A percentile compares a stretch with the other conserved stretches of the same genome.
These are phyloP conservation scores for Agrypnia vestita DNA, from an alignment of 1,140 invertebrate species.

Conservation along the genomic window DNA sequence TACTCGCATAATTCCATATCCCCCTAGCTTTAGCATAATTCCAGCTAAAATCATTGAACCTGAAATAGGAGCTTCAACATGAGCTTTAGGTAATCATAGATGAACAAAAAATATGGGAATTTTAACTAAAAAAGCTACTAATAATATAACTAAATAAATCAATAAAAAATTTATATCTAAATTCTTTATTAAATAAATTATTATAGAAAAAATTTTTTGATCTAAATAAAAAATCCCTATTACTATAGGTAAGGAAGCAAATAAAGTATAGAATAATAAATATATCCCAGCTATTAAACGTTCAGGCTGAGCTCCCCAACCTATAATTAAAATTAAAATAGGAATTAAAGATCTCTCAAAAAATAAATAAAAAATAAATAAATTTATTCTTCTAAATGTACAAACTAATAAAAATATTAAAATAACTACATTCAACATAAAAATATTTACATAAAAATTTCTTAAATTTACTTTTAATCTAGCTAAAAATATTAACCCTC, in stretches of 20 bases:
- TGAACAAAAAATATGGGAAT: too few relatives aligned
- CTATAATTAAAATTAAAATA: slow-evolving; percentile 77
- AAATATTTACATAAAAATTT: too few relatives aligned
- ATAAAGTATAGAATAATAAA: slow-evolving; percentile 78
- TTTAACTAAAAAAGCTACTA: too few relatives aligned
- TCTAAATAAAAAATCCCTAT: slow-evolving; percentile 72
- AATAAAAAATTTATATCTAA: slow-evolving; percentile 64
- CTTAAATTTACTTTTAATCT: too few relatives aligned
- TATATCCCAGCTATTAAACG: slow-evolving; percentile 75
- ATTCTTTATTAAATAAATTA: slow-evolving; percentile 43
- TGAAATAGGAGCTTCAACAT: too few relatives aligned
- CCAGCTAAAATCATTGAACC: too few relatives aligned
- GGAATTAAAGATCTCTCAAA: slow-evolving; percentile 79
- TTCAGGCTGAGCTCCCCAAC: slow-evolving; percentile 77
- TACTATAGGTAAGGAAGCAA: slow-evolving; percentile 76
- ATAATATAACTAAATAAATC: too few relatives aligned
- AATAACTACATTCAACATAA: slow-evolving; percentile 72
- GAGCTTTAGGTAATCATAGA: too few relatives aligned
- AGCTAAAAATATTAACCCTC: too few relatives aligned
- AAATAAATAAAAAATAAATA: slow-evolving; percentile 80
- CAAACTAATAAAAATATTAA: slow-evolving; percentile 74
- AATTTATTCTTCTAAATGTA: slow-evolving; percentile 73
- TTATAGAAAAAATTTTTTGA: too few relatives aligned
- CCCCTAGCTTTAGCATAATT: too few relatives aligned
- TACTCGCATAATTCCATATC: too few relatives aligned